Percentiles rank a stretch among this genome's conserved stretches.
Evolutionary conservation across 2,797 vertebrate species (phyloP).

Genomic region (Syngnathus acus): DNA sequence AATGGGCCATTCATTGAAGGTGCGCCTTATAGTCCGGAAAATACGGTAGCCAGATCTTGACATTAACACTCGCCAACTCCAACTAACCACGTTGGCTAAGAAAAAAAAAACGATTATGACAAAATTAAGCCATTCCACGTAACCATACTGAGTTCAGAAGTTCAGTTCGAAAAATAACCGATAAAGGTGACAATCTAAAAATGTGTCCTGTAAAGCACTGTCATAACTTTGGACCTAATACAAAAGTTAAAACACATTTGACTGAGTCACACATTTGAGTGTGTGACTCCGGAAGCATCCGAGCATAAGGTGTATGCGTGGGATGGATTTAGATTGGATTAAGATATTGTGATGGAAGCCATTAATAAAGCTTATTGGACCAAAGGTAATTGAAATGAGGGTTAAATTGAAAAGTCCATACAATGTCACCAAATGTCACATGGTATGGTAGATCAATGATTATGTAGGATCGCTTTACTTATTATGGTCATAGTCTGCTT

Average conservation of each 20-base stretch:
- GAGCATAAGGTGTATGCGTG: background rate
- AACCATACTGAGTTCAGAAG: too few relatives aligned
- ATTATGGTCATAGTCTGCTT: background rate
- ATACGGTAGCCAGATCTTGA: too few relatives aligned
- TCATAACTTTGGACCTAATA: background rate
- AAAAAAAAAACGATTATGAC: too few relatives aligned
- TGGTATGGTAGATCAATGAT: background rate
- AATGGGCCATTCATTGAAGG: too few relatives aligned
- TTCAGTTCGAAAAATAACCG: too few relatives aligned
- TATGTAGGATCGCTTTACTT: background rate
- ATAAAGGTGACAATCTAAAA: background rate
- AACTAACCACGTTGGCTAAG: too few relatives aligned
- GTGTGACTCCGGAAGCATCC: background rate
- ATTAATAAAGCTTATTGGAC: background rate
- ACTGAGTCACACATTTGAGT: background rate
- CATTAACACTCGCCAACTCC: too few relatives aligned
- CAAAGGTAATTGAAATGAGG: background rate
- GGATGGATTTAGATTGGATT: background rate
- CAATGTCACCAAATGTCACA: background rate
- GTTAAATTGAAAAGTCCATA: background rate
- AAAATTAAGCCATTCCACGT: too few relatives aligned
- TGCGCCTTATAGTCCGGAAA: too few relatives aligned
- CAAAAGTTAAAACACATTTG: background rate
- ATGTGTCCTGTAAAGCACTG: background rate
- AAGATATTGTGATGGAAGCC: background rate